Conservation (phyloP, 2,888 invertebrate species). For the Tetragonisca angustula region DNA sequence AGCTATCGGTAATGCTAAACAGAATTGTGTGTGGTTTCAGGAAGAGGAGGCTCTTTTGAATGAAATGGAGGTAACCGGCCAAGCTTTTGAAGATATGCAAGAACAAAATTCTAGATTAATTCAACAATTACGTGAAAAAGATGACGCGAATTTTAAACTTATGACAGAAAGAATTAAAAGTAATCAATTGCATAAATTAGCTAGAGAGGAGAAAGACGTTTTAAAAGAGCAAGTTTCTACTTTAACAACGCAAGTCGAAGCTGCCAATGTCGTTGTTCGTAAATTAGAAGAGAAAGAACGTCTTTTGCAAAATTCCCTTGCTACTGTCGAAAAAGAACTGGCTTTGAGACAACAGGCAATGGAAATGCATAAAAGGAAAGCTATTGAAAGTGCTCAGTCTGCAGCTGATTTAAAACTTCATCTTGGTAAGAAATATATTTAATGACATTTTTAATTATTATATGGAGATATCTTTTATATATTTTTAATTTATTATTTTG, state of each 20-base stretch:
- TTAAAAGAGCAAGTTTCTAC: slow-evolving; percentile 93
- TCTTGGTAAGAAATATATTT: slow-evolving; percentile 86
- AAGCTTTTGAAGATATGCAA: slow-evolving; percentile 99
- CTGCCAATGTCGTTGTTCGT: slow-evolving; percentile 96
- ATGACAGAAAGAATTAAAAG: slow-evolving; percentile 99
- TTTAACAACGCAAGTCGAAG: slow-evolving; percentile 95
- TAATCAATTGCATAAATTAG: slow-evolving; percentile 96
- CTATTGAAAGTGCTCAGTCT: slow-evolving; percentile 98
- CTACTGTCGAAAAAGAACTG: slow-evolving; percentile 97
- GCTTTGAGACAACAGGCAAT: slow-evolving; percentile 96
- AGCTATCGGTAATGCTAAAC: slow-evolving; percentile 82
- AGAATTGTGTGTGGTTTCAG: slow-evolving; percentile 85
- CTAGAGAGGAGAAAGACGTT: slow-evolving; percentile 97
- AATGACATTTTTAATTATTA: background rate
- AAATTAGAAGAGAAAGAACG: slow-evolving; percentile 98
- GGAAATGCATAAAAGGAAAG: slow-evolving; percentile 99
- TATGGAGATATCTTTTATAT: background rate
- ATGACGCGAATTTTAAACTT: slow-evolving; percentile 99
- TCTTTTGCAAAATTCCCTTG: slow-evolving; percentile 94
- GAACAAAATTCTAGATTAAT: slow-evolving; percentile 98
- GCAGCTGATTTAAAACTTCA: slow-evolving; percentile 98
- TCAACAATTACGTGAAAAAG: slow-evolving; percentile 97
- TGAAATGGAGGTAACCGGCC: slow-evolving; percentile 99
- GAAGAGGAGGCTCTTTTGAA: slow-evolving; percentile 98
- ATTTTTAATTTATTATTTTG: slow-evolving; percentile 37